Conservation (phyloP, 2,797 vertebrate genomes). For the Cichlasoma orientale region DNA sequence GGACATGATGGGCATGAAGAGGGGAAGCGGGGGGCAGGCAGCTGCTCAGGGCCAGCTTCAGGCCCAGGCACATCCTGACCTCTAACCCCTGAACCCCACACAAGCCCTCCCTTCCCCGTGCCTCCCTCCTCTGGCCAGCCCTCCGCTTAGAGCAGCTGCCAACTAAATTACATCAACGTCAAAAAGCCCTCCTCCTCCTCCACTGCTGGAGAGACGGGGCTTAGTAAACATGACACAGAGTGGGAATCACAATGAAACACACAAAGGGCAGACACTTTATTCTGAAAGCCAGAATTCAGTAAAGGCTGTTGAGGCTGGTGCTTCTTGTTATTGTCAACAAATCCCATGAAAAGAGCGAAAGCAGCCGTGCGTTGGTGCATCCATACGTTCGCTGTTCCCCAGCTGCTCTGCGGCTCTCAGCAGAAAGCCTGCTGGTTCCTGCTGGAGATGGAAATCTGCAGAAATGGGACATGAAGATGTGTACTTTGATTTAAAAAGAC, state of each 20-base stretch:
- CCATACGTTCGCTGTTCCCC: neutral
- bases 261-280: slow-evolving; percentile 9
- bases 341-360: neutral
- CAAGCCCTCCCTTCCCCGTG: slow-evolving; percentile 20
- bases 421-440: neutral
- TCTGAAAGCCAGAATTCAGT: neutral
- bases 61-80: slow-evolving; percentile 71
- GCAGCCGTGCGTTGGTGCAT: neutral
- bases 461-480: neutral
- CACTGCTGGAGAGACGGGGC: slow-evolving; percentile 28
- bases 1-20: slow-evolving; percentile 35
- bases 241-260: slow-evolving; percentile 13
- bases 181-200: slow-evolving; percentile 34
- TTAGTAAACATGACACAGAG: slow-evolving; percentile 46
- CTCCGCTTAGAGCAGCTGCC: slow-evolving; percentile 65
- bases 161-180: slow-evolving; percentile 76
- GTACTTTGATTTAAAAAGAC: neutral
- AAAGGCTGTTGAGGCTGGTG: neutral
- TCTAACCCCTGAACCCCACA: slow-evolving; percentile 58
- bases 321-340: neutral
- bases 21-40: slow-evolving; percentile 18
- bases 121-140: slow-evolving; percentile 38
- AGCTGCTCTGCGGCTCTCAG: neutral
- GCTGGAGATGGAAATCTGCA: neutral
- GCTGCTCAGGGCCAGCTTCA: slow-evolving; percentile 61